Conservation (phyloP, 1,140 invertebrate genomes). For the Glossosoma conforme region DNA sequence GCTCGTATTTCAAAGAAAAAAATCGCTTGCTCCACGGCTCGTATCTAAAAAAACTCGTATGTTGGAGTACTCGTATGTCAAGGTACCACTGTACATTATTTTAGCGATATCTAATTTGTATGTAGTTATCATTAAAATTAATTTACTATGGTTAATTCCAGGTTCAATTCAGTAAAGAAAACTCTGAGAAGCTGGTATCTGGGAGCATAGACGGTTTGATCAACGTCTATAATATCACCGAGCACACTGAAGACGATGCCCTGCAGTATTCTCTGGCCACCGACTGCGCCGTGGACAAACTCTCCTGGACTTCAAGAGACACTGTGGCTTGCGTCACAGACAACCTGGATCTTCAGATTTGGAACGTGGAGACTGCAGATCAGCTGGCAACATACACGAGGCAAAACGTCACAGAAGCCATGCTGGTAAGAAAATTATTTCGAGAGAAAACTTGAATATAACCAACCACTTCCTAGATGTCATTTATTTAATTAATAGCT, state of each 20-base stretch:
- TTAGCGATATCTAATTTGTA: not conserved
- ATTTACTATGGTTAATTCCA: constrained; percentile 32
- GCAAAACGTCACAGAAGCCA: constrained; percentile 46
- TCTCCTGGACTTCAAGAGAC: constrained; percentile 52
- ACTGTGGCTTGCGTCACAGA: constrained; percentile 64
- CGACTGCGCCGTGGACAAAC: constrained; percentile 70
- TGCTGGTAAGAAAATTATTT: constrained; percentile 35
- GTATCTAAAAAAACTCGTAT: too few relatives aligned
- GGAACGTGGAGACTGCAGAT: constrained; percentile 59
- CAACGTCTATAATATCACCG: constrained; percentile 76
- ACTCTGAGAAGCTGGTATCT: constrained; percentile 63
- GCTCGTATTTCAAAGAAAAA: too few relatives aligned
- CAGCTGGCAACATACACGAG: constrained; percentile 54
- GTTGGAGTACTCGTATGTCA: too few relatives aligned
- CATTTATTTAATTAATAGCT: too few relatives aligned
- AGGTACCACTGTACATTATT: too few relatives aligned
- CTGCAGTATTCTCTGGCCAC: constrained; percentile 75
- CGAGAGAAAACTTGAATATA: too few relatives aligned
- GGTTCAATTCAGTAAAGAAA: constrained; percentile 72
- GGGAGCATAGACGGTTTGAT: constrained; percentile 82
- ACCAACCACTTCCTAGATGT: too few relatives aligned
- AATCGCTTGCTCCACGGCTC: too few relatives aligned
- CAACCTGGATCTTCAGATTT: constrained; percentile 66
- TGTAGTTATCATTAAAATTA: not conserved
- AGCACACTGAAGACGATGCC: constrained; percentile 76